phyloP scores from a whole-genome alignment of 2,888 invertebrate genomes.

The Lissonota sp. region DNA sequence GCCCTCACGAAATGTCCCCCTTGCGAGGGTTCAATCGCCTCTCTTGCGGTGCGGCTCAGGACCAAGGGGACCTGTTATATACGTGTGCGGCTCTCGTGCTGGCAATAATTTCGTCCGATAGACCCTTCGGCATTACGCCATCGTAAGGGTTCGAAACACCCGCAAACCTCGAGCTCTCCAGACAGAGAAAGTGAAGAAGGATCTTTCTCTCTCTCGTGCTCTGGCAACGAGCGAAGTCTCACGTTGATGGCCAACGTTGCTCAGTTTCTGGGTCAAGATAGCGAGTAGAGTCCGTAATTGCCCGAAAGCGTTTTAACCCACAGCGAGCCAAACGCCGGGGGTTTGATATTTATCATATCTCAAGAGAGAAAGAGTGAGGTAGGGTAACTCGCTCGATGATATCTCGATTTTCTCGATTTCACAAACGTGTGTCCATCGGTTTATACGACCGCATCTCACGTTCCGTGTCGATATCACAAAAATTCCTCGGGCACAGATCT shows the following conservation, averaged over 20 bases:
- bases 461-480: background rate
- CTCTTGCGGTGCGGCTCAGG: too few species aligned
- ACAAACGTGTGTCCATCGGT: background rate
- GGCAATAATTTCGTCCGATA: slow-evolving; percentile 25
- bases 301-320: slow-evolving; percentile 11
- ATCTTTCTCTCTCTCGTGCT: background rate
- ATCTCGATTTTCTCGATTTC: background rate
- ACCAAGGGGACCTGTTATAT: slow-evolving; percentile 4
- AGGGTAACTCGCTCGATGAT: background rate
- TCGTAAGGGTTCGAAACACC: background rate
- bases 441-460: background rate
- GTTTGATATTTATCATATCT: slow-evolving; percentile 16
- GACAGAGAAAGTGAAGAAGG: too few species aligned
- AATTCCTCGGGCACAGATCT: background rate
- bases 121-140: slow-evolving; percentile 4
- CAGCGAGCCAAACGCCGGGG: slow-evolving; percentile 21
- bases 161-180: background rate
- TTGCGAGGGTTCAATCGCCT: background rate
- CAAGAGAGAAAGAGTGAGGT: background rate
- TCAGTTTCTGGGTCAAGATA: slow-evolving; percentile 17
- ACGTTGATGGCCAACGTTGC: background rate
- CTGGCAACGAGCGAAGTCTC: background rate
- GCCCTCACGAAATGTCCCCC: background rate
- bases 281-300: slow-evolving; percentile 9
- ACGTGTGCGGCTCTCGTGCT: slow-evolving; percentile 15